Evolutionary conservation across 2,797 vertebrate genomes (phyloP), one percentile per base, ranked within the genome.

Genomic region (Danionella dracula): DNA sequence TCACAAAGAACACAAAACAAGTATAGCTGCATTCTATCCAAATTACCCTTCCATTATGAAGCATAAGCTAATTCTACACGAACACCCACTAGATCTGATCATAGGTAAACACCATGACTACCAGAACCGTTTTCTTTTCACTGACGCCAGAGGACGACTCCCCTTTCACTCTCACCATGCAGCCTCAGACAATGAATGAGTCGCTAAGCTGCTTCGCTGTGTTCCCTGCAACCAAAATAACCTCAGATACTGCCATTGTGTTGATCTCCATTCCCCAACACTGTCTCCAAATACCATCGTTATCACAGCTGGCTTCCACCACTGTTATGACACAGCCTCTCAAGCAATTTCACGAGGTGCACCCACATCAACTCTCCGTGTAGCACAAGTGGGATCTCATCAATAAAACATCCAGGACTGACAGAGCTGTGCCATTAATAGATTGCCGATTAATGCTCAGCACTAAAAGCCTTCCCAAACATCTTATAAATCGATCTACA

Each of bases 381-480:
- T 13, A n/a, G 35, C 19, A 50, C 37, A 63, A 46, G 32, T 46
- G 45, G 41, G 21, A 55, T 23, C 48, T 51, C 62, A 55, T 65
- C 20, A 65, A 65, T 55, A 65, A 65, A 65, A 55, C 62, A 65
- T 65, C 40, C 4, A 55, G 38, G 40, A 1, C 23, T 65, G 62
- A 44, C 50, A 55, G 49, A 31, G 21, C 19, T 40, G 46, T 46
- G 31, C 56, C 31, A 58, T 35, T 34, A 46, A 19, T 59, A 51
- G 8, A 56, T 13, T 40, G 31, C 12, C 50, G 51, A 66, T 2
- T 34, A 49, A 59, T 23, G 49, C 62, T 45, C 51, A 48, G 68
- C 48, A 48, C 42, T 54, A 44, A 63, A 32, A 51, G 21, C 23
- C 11, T 41, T 48, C 23, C 54, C 32, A 17, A 60, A 34, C 31